These are phyloP conservation scores for Capreolus pygargus DNA, from an alignment of 2,113 vertebrate species.

Conservation along the genomic window DNA sequence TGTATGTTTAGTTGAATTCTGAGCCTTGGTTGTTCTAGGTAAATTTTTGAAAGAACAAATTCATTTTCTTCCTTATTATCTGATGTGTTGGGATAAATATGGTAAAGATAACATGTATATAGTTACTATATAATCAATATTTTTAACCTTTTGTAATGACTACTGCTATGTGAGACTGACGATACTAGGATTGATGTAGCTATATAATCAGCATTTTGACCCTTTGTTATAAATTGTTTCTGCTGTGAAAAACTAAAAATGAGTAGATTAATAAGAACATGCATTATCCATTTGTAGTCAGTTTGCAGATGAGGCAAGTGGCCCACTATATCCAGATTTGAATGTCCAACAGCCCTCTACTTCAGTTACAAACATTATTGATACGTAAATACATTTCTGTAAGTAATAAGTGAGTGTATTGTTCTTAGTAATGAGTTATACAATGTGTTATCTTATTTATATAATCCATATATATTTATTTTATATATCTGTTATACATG, in stretches of 20 bases:
- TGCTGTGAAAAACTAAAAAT: not conserved
- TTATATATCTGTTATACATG: not conserved
- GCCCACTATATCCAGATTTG: not conserved
- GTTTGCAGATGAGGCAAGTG: not conserved
- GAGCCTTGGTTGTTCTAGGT: not conserved
- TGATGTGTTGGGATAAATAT: not conserved
- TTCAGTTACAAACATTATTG: not conserved
- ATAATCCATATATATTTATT: not conserved
- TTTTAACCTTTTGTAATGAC: not conserved
- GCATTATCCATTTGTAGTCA: not conserved
- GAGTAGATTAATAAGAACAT: not conserved
- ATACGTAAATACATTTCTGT: not conserved
- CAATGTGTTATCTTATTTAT: not conserved
- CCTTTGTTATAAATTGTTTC: not conserved
- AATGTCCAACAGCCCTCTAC: not conserved
- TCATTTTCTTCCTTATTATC: not conserved
- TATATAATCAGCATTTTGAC: not conserved
- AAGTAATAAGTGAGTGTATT: not conserved
- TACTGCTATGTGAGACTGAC: not conserved
- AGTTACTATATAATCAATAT: not conserved
- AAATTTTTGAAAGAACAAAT: conserved; percentile 2
- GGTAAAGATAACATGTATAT: not conserved
- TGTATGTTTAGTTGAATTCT: not conserved
- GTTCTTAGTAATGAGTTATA: not conserved
- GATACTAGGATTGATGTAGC: not conserved